A percentile compares a stretch with the other conserved stretches of the same genome.
Conservation (phyloP, 2,797 vertebrate genomes). For the Phalanger gymnotis region DNA sequence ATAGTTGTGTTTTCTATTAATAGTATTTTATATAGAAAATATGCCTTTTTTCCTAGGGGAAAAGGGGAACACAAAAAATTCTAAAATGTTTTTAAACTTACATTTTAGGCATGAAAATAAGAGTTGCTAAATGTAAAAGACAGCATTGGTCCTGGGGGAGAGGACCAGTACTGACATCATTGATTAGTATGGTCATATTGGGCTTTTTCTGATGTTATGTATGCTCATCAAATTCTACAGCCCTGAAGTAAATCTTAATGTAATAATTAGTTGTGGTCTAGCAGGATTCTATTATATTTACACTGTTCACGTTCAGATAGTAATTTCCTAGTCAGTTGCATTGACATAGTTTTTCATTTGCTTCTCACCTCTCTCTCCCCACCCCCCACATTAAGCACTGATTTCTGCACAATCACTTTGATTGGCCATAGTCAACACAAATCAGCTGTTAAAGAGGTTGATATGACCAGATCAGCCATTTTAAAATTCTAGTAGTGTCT, state of each 20-base stretch:
- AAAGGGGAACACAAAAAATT: neutral
- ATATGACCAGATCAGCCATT: slow-evolving; percentile 57
- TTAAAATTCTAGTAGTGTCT: slow-evolving; percentile 56
- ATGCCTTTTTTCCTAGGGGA: slow-evolving; percentile 25
- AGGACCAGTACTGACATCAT: neutral
- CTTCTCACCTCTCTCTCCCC: neutral
- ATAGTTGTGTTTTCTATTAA: neutral
- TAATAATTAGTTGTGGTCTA: slow-evolving; percentile 6
- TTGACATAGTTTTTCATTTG: slow-evolving; percentile 20
- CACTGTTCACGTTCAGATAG: slow-evolving; percentile 3
- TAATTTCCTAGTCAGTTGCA: slow-evolving; percentile 45
- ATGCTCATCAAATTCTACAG: neutral
- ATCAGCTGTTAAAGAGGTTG: slow-evolving; percentile 23
- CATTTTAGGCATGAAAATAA: neutral
- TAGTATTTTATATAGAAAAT: neutral
- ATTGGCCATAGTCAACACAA: slow-evolving; percentile 42
- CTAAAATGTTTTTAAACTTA: neutral
- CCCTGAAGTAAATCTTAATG: slow-evolving; percentile 6
- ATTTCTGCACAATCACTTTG: slow-evolving; percentile 51
- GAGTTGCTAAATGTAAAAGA: neutral
- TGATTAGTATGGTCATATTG: neutral
- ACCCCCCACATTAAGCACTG: slow-evolving; percentile 17
- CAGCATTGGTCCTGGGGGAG: neutral
- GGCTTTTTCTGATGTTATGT: neutral
- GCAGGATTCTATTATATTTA: slow-evolving; percentile 24